Conservation (phyloP, 2,113 vertebrate species). For the Kryptolebias marmoratus region DNA sequence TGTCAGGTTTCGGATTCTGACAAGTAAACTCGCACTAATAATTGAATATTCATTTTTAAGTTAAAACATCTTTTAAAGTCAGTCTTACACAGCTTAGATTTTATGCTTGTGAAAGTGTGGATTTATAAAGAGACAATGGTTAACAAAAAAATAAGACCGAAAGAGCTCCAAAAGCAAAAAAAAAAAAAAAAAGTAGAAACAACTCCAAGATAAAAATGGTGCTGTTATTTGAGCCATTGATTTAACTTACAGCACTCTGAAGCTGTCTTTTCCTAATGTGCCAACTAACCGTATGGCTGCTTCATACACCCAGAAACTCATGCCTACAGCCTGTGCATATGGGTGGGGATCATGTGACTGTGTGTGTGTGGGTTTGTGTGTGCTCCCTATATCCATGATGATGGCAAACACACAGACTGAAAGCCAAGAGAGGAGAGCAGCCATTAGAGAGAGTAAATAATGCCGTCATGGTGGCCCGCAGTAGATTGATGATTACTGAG, state of each 20-base stretch:
- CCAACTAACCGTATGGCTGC: constrained; percentile 18
- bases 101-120: too few relatives aligned
- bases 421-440: constrained; percentile 68
- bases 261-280: background rate
- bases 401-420: constrained; percentile 65
- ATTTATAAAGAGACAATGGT: too few relatives aligned
- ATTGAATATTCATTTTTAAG: background rate
- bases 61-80: background rate
- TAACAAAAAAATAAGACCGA: too few relatives aligned
- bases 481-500: constrained; percentile 81
- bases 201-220: too few relatives aligned
- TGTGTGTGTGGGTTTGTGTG: constrained; percentile 20
- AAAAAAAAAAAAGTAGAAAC: too few relatives aligned
- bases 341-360: constrained; percentile 5
- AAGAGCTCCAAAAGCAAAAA: too few relatives aligned
- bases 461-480: constrained; percentile 76
- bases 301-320: constrained; percentile 20
- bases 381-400: constrained; percentile 51
- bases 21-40: background rate
- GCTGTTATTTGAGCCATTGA: background rate
- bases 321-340: constrained; percentile 16
- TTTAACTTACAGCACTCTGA: constrained; percentile 17
- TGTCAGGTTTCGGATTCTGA: constrained; percentile 17
- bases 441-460: constrained; percentile 85
- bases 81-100: too few relatives aligned